Conservation (phyloP, 2,113 vertebrate species). For the Menura novaehollandiae region DNA sequence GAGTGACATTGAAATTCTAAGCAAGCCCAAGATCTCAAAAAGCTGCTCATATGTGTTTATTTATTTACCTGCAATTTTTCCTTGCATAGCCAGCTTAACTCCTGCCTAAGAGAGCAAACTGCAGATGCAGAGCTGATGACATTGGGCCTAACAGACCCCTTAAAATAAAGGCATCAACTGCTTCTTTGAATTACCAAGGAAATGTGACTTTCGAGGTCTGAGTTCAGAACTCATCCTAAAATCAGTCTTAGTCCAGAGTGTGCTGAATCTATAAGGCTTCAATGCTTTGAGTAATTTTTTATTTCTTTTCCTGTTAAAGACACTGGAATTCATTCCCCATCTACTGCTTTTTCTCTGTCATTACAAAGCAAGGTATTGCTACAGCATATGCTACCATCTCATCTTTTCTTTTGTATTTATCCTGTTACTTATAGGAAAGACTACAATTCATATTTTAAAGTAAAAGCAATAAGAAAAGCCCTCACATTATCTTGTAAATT, state of each 20-base stretch:
- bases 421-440: background rate
- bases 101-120: background rate
- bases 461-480: background rate
- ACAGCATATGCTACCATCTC: background rate
- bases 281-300: background rate
- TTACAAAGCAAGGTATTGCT: background rate
- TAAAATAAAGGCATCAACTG: background rate
- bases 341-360: background rate
- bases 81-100: background rate
- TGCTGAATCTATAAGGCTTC: background rate
- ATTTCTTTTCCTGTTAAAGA: background rate
- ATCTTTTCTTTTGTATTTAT: background rate
- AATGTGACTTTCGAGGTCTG: accelerated
- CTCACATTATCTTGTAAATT: background rate
- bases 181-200: background rate
- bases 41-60: background rate
- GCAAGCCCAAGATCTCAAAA: background rate
- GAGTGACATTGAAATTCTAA: background rate
- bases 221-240: background rate
- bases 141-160: background rate
- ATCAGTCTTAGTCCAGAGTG: background rate
- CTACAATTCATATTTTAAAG: background rate
- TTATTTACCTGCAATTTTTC: background rate
- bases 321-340: background rate
- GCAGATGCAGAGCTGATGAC: background rate